Conservation (phyloP, 2,797 vertebrate species). For the Falco rusticolus region DNA sequence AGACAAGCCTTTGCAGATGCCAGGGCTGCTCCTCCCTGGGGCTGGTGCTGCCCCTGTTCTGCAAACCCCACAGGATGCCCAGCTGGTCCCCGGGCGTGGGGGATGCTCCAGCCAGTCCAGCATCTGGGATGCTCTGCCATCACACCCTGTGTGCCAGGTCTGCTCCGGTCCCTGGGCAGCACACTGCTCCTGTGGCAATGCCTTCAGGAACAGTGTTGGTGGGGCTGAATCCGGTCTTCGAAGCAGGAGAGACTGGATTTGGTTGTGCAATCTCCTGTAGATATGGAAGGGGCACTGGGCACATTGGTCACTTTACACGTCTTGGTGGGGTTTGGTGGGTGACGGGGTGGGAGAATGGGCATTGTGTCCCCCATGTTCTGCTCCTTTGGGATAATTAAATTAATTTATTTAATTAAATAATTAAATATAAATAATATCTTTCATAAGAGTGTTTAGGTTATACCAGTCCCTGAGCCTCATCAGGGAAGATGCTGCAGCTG, state of each 20-base stretch:
- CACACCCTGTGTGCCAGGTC: background rate
- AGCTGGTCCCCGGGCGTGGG: fast-evolving
- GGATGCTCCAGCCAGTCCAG: background rate
- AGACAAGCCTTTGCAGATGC: background rate
- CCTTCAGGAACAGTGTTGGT: fast-evolving
- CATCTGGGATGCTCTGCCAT: fast-evolving
- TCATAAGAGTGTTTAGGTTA: background rate
- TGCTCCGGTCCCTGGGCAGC: fast-evolving
- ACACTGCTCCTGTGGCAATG: too few species aligned
- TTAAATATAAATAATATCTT: too few species aligned
- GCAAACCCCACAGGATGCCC: background rate
- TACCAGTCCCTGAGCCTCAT: too few species aligned
- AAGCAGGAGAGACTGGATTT: background rate
- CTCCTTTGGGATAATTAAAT: too few species aligned
- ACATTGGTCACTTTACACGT: background rate
- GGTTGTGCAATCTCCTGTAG: fast-evolving
- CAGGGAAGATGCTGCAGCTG: too few species aligned
- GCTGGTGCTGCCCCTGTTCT: background rate
- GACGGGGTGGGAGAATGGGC: background rate
- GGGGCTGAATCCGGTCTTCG: fast-evolving
- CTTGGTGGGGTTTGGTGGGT: background rate
- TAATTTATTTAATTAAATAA: too few species aligned
- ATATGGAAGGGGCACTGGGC: background rate
- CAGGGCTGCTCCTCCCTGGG: background rate
- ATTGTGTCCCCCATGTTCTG: fast-evolving